phyloP scores from a whole-genome alignment of 2,797 vertebrate species.

The Psittacula echo region DNA sequence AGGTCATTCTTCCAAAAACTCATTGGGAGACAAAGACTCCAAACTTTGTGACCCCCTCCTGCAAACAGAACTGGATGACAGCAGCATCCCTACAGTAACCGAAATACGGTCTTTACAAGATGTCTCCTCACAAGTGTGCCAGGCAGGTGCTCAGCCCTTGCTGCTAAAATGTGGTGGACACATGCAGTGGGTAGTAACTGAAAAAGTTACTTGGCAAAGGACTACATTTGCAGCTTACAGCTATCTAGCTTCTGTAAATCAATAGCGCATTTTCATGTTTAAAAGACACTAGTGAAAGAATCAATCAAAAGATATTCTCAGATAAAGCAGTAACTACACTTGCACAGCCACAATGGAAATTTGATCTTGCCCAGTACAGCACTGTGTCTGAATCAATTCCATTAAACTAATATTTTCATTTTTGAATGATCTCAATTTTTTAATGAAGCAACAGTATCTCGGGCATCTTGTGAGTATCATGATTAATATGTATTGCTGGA shows the following conservation, averaged over 20 bases:
- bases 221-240: not conserved
- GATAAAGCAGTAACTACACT: not conserved
- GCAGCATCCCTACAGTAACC: not conserved
- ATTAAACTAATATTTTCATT: not conserved
- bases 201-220: not conserved
- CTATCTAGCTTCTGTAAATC: not conserved
- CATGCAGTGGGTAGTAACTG: not conserved
- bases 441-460: not conserved
- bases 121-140: rapidly evolving
- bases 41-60: not conserved
- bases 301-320: not conserved
- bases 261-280: not conserved
- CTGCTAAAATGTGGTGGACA: not conserved
- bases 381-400: not conserved
- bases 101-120: not conserved
- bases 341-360: not conserved
- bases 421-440: not conserved
- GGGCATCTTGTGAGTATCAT: not conserved
- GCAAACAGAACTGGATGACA: not conserved
- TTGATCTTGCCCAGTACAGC: not conserved
- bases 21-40: not conserved
- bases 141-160: not conserved
- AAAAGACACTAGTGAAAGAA: not conserved
- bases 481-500: not conserved
- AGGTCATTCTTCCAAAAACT: not conserved